Percentiles rank a stretch among this genome's conserved stretches.
Conservation (phyloP, 37 sponge, comb jelly and placozoan genomes). For the Ianthella basta region DNA sequence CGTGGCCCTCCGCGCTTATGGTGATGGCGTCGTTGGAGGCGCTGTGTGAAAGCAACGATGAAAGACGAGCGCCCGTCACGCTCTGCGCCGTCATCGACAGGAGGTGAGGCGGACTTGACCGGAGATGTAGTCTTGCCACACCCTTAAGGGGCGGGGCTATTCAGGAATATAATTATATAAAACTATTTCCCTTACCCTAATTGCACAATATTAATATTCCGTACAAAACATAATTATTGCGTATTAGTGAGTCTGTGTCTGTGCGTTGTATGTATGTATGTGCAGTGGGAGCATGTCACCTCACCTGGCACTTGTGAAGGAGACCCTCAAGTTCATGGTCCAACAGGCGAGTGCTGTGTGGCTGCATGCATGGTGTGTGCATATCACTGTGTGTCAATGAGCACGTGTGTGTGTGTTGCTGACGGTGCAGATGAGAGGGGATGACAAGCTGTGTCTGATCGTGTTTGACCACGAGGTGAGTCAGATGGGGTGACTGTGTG, state of each 20-base stretch:
- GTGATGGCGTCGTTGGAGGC: conserved; percentile 74
- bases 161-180: no score
- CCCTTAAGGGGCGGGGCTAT: no score
- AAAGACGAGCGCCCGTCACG: conserved; percentile 82
- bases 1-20: conserved; percentile 37
- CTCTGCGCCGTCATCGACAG: conserved; percentile 94
- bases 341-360: conserved; percentile 53
- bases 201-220: no score
- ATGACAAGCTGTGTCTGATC: conserved; percentile 78
- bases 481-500: not conserved
- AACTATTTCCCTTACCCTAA: no score
- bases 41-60: conserved; percentile 50
- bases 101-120: conserved; percentile 51
- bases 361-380: not conserved
- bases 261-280: not conserved
- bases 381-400: not conserved
- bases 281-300: conserved; percentile 91
- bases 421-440: conserved; percentile 58
- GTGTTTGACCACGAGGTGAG: conserved; percentile 91
- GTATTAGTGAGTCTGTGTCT: no score
- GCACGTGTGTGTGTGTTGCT: not conserved
- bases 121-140: no score
- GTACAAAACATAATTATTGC: no score
- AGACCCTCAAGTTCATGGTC: conserved; percentile 86
- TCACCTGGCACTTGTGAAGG: conserved; percentile 85